phyloP scores from a whole-genome alignment of 2,797 vertebrate species.

The Aythya fuligula region DNA sequence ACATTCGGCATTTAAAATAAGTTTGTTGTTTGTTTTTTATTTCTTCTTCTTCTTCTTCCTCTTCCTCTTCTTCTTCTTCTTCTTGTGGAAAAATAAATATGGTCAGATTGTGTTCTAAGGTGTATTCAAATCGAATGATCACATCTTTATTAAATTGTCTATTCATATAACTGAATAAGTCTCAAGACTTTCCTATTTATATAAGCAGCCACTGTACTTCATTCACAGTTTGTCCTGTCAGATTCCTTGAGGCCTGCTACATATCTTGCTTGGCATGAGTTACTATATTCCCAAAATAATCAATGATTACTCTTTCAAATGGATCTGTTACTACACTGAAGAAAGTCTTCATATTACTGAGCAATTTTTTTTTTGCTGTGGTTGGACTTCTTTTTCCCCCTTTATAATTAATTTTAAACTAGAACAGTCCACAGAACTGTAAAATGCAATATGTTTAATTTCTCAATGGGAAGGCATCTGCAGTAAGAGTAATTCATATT shows the following conservation, averaged over 20 bases:
- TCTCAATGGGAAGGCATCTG: background rate
- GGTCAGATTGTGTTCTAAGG: background rate
- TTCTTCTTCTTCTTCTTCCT: no score
- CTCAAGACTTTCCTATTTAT: background rate
- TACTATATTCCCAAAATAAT: background rate
- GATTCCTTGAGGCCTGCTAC: background rate
- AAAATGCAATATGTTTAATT: background rate
- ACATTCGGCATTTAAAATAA: background rate
- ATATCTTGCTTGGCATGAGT: background rate
- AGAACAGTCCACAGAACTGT: constrained; percentile 2
- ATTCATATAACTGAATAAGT: background rate
- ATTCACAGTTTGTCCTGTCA: background rate
- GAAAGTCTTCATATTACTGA: background rate
- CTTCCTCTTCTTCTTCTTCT: no score
- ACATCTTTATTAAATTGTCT: background rate
- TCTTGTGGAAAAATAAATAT: background rate
- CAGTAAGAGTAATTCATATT: background rate
- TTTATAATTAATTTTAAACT: constrained; percentile 17
- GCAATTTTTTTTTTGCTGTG: background rate
- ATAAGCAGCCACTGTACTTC: background rate
- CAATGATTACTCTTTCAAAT: background rate
- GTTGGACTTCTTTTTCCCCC: background rate
- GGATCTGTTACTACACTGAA: background rate
- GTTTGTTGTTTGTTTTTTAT: background rate
- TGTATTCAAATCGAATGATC: background rate